Conservation (phyloP, 2,113 vertebrate genomes). For the Tympanuchus pallidicinctus region DNA sequence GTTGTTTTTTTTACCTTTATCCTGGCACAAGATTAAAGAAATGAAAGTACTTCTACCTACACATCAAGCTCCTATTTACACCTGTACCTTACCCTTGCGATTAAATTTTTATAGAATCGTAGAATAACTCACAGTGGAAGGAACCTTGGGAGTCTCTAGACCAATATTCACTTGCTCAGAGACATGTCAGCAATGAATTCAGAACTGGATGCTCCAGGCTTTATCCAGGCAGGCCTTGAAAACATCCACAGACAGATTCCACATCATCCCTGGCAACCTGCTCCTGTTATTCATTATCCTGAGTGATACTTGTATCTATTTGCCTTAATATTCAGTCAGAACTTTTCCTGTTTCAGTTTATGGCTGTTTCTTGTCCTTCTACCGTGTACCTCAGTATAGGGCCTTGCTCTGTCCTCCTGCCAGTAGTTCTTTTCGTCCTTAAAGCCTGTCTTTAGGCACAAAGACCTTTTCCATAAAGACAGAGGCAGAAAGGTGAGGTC, state of each 20-base stretch:
- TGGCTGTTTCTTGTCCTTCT: background rate
- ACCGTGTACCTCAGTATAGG: background rate
- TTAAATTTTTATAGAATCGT: constrained; percentile 39
- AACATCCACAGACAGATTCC: background rate
- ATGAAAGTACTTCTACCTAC: background rate
- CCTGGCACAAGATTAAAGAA: constrained; percentile 51
- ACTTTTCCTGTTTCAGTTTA: background rate
- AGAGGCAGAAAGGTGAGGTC: background rate
- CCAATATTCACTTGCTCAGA: background rate
- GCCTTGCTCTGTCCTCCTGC: background rate
- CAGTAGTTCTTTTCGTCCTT: background rate
- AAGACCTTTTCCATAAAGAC: background rate
- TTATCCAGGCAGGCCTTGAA: background rate
- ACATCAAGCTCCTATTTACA: constrained; percentile 57
- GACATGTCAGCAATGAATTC: background rate
- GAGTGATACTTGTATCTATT: too few relatives aligned
- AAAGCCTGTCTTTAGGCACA: background rate
- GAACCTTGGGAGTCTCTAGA: background rate
- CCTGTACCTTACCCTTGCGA: constrained; percentile 11
- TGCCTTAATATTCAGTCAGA: background rate
- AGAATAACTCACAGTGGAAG: constrained; percentile 20
- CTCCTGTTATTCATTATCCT: background rate
- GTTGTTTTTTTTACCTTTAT: background rate
- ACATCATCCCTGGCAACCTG: background rate
- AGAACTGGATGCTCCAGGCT: background rate